Evolutionary conservation across 1,140 invertebrate genomes (phyloP), one percentile per base, ranked within the genome.

Genomic region (Scaptodrosophila lebanonensis): DNA sequence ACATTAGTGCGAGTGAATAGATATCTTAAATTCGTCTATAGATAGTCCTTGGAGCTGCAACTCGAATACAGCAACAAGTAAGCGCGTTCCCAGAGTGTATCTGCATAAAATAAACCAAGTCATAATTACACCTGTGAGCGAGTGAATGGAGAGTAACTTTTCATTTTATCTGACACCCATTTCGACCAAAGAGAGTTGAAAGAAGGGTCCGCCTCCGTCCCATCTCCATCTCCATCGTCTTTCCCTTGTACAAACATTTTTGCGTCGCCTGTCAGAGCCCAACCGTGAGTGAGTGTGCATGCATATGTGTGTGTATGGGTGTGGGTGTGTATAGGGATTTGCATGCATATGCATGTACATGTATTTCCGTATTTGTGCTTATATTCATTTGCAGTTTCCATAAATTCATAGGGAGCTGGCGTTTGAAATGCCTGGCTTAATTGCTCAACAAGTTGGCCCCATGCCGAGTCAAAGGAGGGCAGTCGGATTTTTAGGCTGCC

Each of bases 361-460:
- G 22, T 25, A 25, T 25, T 25, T 4, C 8, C 8, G 22, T 25
- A 25, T 38, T 52, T 13, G 36, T 48, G 20, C 47, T 54, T 27
- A 25, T 40, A 53, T 65, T 65, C 45, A 39, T 63, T 62, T 64
- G 52, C 8, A 49, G 32, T 32, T 51, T 73, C 52, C 54, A 73
- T 60, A 75, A 75, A 75, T 69, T 68, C 53, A 75, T 57, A 49
- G 48, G 68, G 40, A 43, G 20, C 18, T 36, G 32, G 29, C 44
- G 57, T 43, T 59, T 47, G 47, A 54, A 64, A 53, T 53, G 53
- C 33, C 25, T 43, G 57, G 63, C 72, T 77, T 77, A 77, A 76
- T 77, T 77, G 72, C 72, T 77, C 72, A 77, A 77, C 72, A 77
- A 77, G 72, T 77, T 77, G 72, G 67, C 53, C 47, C 57, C 72